A percentile compares a stretch with the other conserved stretches of the same genome.
These are phyloP conservation scores for Patella caerulea DNA, from an alignment of 2,888 invertebrate genomes.

Conservation along the genomic window DNA sequence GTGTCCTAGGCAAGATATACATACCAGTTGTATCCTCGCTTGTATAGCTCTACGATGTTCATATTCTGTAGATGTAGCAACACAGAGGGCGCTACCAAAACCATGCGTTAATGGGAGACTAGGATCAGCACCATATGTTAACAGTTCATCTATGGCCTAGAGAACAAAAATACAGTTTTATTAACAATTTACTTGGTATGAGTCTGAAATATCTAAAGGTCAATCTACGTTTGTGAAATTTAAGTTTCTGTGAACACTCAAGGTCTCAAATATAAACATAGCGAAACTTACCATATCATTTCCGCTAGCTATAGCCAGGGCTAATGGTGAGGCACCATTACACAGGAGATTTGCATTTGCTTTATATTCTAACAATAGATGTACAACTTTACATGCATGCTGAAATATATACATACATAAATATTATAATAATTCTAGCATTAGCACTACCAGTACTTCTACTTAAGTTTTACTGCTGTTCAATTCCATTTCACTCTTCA, in stretches of 20 bases:
- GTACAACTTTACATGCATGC: slow-evolving; percentile 65
- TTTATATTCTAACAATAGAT: slow-evolving; percentile 65
- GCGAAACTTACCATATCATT: slow-evolving; percentile 65
- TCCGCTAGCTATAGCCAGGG: slow-evolving; percentile 69
- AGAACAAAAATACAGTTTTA: no score
- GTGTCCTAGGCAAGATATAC: slow-evolving; percentile 15
- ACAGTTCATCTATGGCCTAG: slow-evolving; percentile 68
- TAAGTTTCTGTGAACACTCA: not conserved
- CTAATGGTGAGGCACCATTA: slow-evolving; percentile 70
- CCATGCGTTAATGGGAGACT: slow-evolving; percentile 68
- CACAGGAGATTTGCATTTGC: slow-evolving; percentile 68
- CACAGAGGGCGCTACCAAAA: slow-evolving; percentile 70
- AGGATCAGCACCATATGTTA: slow-evolving; percentile 64
- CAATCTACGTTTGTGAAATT: no score
- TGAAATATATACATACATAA: slow-evolving; percentile 35
- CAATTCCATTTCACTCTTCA: no score
- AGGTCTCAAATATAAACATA: not conserved
- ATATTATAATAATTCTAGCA: not conserved
- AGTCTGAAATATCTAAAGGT: no score
- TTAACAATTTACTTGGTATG: no score
- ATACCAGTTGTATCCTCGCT: slow-evolving; percentile 62
- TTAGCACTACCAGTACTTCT: no score
- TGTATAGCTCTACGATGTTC: slow-evolving; percentile 64
- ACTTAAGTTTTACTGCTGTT: no score
- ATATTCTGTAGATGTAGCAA: slow-evolving; percentile 65